phyloP scores from a whole-genome alignment of 2,113 vertebrate species.

The Rhipidura dahli region DNA sequence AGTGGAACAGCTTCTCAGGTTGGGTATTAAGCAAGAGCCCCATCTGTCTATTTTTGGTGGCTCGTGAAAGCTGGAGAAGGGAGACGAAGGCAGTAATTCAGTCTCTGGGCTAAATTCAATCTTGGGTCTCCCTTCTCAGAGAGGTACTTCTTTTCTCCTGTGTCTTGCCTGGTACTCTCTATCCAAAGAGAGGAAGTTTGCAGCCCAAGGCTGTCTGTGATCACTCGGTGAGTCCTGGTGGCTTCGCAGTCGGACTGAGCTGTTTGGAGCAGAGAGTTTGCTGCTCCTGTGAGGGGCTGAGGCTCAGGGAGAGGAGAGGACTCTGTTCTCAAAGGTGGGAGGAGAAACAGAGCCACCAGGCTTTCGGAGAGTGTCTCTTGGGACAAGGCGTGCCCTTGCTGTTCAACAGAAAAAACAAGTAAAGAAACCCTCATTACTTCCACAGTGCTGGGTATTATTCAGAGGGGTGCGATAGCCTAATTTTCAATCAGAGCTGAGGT shows the following conservation, averaged over 20 bases:
- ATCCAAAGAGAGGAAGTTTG: neutral
- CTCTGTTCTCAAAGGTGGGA: neutral
- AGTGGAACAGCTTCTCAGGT: constrained; percentile 18
- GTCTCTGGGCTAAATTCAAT: constrained; percentile 15
- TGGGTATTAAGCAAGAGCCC: constrained; percentile 45
- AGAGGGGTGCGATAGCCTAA: neutral
- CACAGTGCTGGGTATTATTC: neutral
- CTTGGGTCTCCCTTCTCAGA: neutral
- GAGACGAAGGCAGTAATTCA: neutral
- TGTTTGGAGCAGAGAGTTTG: neutral
- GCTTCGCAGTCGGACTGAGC: neutral
- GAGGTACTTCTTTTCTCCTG: neutral
- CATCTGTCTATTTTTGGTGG: constrained; percentile 54
- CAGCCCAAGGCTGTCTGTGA: constrained; percentile 7
- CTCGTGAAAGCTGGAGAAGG: neutral
- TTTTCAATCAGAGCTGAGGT: neutral
- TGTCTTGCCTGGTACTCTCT: neutral
- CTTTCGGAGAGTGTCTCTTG: neutral
- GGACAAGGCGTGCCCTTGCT: neutral
- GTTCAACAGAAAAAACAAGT: neutral
- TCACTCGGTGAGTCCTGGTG: neutral
- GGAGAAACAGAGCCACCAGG: neutral
- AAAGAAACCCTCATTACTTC: neutral
- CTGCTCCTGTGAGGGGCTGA: neutral
- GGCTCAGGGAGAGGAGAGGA: neutral